Conservation (phyloP, 2,113 vertebrate species). For the Zingel zingel region DNA sequence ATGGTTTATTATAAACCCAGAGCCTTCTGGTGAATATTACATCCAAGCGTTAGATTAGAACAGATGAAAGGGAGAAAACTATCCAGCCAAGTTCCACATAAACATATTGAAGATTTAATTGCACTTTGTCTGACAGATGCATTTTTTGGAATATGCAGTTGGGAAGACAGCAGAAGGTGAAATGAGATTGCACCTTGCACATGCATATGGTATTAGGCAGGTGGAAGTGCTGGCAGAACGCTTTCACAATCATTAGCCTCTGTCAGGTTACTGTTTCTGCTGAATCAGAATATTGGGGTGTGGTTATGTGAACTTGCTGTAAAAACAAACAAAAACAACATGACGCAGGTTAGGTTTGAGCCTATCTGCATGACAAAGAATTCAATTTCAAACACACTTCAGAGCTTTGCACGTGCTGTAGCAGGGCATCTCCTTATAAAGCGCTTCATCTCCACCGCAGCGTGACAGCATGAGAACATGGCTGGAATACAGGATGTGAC, state of each 20-base stretch:
- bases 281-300: slow-evolving; percentile 28
- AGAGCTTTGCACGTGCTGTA: slow-evolving; percentile 3
- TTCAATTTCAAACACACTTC: slow-evolving; percentile 49
- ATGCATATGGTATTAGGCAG: slow-evolving; percentile 51
- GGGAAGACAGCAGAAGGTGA: slow-evolving; percentile 24
- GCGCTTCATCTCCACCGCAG: slow-evolving; percentile 56
- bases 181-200: slow-evolving; percentile 49
- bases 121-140: slow-evolving; percentile 30
- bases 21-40: slow-evolving; percentile 67
- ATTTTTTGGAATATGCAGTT: slow-evolving; percentile 24
- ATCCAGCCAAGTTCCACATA: slow-evolving; percentile 44
- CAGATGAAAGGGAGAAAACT: slow-evolving; percentile 50
- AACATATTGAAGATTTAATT: slow-evolving; percentile 57
- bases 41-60: slow-evolving; percentile 54
- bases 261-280: slow-evolving; percentile 45
- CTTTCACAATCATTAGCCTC: slow-evolving; percentile 48
- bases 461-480: slow-evolving; percentile 72
- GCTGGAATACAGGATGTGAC: slow-evolving; percentile 75
- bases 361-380: slow-evolving; percentile 46
- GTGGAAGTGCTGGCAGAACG: slow-evolving; percentile 16
- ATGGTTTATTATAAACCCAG: slow-evolving; percentile 59
- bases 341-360: background rate
- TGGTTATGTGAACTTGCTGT: slow-evolving; percentile 5
- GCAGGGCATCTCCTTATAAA: slow-evolving; percentile 37
- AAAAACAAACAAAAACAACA: background rate